phyloP scores from a whole-genome alignment of 2,113 vertebrate genomes.

The Bufo gargarizans region DNA sequence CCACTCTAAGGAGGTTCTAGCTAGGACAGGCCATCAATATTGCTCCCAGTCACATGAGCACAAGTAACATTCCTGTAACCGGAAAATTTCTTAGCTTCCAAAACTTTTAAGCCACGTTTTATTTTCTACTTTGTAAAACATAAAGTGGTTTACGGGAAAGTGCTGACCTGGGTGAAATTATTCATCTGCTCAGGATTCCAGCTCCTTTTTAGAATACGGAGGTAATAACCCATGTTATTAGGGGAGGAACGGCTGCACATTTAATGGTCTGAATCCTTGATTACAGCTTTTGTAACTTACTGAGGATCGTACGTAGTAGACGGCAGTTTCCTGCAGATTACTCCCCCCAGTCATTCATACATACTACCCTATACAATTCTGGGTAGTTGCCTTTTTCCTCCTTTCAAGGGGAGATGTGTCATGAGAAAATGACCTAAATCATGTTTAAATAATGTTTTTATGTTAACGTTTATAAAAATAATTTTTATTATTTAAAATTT shows the following conservation, averaged over 20 bases:
- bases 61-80: no score
- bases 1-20: no score
- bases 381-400: no score
- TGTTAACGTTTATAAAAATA: no score
- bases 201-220: neutral
- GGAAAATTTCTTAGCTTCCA: neutral
- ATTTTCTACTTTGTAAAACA: conserved; percentile 23
- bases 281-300: neutral
- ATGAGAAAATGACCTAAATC: no score
- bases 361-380: no score
- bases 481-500: no score
- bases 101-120: neutral
- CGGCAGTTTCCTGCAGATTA: neutral
- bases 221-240: conserved; percentile 33
- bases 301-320: neutral
- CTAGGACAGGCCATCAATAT: no score
- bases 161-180: neutral
- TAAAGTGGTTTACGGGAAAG: neutral
- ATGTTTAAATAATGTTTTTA: no score
- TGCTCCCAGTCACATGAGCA: no score
- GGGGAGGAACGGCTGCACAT: neutral
- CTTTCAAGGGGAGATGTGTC: no score
- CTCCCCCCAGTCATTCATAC: no score
- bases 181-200: neutral
- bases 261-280: neutral